Percentiles rank a stretch among this genome's conserved stretches.
phyloP scores from a whole-genome alignment of 2,113 vertebrate species.

The Hucho hucho region DNA sequence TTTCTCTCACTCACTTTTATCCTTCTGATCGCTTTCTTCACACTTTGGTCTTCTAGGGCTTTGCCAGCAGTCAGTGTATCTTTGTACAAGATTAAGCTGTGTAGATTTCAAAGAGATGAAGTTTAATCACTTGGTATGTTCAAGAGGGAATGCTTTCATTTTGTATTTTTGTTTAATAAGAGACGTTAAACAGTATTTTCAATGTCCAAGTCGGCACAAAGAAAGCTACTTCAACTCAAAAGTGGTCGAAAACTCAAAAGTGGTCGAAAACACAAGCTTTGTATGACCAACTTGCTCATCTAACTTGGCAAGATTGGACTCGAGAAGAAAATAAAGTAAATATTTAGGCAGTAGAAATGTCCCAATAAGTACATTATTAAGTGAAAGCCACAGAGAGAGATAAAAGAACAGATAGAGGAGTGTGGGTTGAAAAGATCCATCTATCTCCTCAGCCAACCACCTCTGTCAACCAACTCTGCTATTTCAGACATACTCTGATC shows the following conservation, averaged over 20 bases:
- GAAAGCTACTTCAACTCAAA: neutral
- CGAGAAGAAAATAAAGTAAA: neutral
- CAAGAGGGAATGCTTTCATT: no score
- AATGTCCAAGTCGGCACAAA: neutral
- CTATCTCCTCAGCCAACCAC: conserved; percentile 47
- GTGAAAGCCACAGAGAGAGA: conserved; percentile 30
- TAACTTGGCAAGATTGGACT: neutral
- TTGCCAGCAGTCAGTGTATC: neutral
- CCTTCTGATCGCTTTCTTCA: neutral
- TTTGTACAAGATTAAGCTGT: neutral
- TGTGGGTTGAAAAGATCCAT: conserved; percentile 54
- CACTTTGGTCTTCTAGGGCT: conserved; percentile 10
- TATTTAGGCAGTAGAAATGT: neutral
- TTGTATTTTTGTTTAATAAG: no score
- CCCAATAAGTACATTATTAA: conserved; percentile 43
- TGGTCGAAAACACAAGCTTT: no score
- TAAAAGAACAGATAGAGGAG: conserved; percentile 38
- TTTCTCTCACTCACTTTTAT: conserved; percentile 19
- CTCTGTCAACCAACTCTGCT: conserved; percentile 43
- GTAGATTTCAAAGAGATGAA: neutral
- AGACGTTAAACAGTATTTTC: neutral
- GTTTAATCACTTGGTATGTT: neutral
- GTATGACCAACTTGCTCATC: neutral
- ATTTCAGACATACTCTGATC: conserved; percentile 52
- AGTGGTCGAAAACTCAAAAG: no score